Conservation (phyloP, 2,888 invertebrate species). For the Diarsia dahlii region DNA sequence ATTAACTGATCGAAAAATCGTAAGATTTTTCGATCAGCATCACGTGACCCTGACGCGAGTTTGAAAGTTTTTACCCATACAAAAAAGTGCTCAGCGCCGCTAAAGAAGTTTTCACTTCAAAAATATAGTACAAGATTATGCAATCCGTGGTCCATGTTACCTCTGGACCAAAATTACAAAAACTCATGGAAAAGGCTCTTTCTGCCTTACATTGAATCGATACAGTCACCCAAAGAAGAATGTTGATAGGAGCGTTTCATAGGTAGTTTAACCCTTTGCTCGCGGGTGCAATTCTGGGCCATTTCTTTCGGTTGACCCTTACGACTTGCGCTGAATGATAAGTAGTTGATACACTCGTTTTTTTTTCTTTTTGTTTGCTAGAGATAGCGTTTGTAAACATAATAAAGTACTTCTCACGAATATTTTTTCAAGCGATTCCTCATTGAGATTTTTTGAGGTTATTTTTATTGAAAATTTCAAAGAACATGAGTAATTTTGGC, state of each 20-base stretch:
- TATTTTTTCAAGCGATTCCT: not conserved
- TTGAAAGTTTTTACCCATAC: too few species aligned
- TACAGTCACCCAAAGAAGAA: slow-evolving; percentile 2
- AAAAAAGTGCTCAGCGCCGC: too few species aligned
- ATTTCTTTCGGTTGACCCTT: slow-evolving; percentile 58
- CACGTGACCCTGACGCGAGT: too few species aligned
- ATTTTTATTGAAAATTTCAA: not conserved
- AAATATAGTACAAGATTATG: not conserved
- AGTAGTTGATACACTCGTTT: slow-evolving; percentile 46
- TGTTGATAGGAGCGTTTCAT: slow-evolving; percentile 57
- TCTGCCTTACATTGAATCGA: not conserved
- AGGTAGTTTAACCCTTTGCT: slow-evolving; percentile 53
- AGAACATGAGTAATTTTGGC: not conserved
- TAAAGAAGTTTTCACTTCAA: too few species aligned
- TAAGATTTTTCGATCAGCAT: too few species aligned
- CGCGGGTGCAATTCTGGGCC: slow-evolving; percentile 49
- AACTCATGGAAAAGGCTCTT: not conserved
- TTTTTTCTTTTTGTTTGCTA: slow-evolving; percentile 22
- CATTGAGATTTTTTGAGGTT: not conserved
- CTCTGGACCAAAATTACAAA: not conserved
- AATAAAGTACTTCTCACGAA: not conserved
- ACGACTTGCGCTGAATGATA: slow-evolving; percentile 54
- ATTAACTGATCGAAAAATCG: too few species aligned
- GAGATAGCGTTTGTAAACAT: not conserved
- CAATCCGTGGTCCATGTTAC: not conserved